Conservation (phyloP, 2,888 invertebrate genomes). For the Esperia sulphurella region DNA sequence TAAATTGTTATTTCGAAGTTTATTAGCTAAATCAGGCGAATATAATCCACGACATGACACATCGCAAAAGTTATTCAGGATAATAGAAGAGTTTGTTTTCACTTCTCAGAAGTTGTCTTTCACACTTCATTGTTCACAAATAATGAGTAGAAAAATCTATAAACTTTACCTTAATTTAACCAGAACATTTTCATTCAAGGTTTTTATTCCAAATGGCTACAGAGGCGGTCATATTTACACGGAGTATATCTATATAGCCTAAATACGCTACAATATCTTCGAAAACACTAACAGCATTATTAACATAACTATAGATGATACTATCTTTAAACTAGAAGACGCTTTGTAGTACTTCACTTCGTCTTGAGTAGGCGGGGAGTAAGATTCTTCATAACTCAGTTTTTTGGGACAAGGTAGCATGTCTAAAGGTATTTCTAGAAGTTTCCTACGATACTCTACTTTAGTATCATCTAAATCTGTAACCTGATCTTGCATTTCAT, state of each 20-base stretch:
- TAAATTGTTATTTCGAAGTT: too few species aligned
- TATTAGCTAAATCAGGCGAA: too few species aligned
- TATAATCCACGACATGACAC: too few species aligned
- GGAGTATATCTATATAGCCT: background rate
- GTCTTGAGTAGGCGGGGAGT: constrained; percentile 66
- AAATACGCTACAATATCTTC: constrained; percentile 37
- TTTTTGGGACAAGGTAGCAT: constrained; percentile 63
- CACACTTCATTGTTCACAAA: too few species aligned
- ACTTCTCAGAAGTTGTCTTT: too few species aligned
- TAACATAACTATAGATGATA: constrained; percentile 27
- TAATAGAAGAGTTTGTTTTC: too few species aligned
- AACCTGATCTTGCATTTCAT: constrained; percentile 68
- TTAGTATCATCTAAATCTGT: constrained; percentile 46
- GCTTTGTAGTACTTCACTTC: constrained; percentile 69
- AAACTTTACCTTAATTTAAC: too few species aligned
- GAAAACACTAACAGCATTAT: constrained; percentile 24
- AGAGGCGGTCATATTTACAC: too few species aligned
- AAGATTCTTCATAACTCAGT: constrained; percentile 54
- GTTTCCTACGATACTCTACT: constrained; percentile 53
- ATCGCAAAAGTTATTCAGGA: too few species aligned
- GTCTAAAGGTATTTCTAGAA: constrained; percentile 59
- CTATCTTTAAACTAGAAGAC: constrained; percentile 35
- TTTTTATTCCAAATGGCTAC: too few species aligned
- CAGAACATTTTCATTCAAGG: too few species aligned
- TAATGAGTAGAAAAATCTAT: too few species aligned